A percentile compares a stretch with the other conserved stretches of the same genome.
Evolutionary conservation across 2,113 vertebrate species (phyloP).

Genomic region (Neodon shergylaensis): DNA sequence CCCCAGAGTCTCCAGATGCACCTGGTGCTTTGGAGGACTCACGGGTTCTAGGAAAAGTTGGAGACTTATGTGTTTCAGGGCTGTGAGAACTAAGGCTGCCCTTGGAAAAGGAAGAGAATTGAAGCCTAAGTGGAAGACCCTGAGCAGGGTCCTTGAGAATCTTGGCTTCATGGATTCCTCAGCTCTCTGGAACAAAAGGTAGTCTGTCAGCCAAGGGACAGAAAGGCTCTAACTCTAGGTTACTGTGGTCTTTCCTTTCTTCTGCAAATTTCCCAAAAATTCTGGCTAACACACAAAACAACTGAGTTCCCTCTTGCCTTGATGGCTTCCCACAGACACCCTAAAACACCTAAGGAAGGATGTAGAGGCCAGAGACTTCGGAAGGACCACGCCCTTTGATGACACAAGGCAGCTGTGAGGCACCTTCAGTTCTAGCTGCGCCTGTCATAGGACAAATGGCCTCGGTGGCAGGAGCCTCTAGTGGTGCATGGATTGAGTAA

Average conservation of each 20-base stretch:
- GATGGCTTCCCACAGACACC: conserved; percentile 60
- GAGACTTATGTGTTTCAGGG: conserved; percentile 65
- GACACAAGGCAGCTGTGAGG: conserved; percentile 22
- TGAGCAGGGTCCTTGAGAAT: conserved; percentile 52
- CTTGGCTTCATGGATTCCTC: conserved; percentile 59
- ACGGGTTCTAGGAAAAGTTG: conserved; percentile 34
- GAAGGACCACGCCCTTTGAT: conserved; percentile 43
- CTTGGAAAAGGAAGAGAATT: conserved; percentile 68
- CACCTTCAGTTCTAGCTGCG: conserved; percentile 49
- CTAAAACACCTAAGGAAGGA: conserved; percentile 53
- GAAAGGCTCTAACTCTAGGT: conserved; percentile 35
- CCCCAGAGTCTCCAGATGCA: conserved; percentile 59
- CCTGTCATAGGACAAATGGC: conserved; percentile 37
- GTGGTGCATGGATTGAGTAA: conserved; percentile 52
- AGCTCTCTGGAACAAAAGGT: conserved; percentile 58
- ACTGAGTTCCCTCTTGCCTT: conserved; percentile 55
- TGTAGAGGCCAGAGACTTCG: conserved; percentile 47
- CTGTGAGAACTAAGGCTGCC: conserved; percentile 78
- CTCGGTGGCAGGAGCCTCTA: conserved; percentile 60
- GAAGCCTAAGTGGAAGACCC: conserved; percentile 66
- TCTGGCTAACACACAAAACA: conserved; percentile 49
- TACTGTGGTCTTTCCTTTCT: conserved; percentile 27
- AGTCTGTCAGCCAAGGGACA: conserved; percentile 53
- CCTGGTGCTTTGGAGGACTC: conserved; percentile 12
- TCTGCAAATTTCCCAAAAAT: conserved; percentile 28